A percentile compares a stretch with the other conserved stretches of the same genome.
These are phyloP conservation scores for Phasianus colchicus DNA, from an alignment of 2,113 vertebrate genomes.

Conservation along the genomic window DNA sequence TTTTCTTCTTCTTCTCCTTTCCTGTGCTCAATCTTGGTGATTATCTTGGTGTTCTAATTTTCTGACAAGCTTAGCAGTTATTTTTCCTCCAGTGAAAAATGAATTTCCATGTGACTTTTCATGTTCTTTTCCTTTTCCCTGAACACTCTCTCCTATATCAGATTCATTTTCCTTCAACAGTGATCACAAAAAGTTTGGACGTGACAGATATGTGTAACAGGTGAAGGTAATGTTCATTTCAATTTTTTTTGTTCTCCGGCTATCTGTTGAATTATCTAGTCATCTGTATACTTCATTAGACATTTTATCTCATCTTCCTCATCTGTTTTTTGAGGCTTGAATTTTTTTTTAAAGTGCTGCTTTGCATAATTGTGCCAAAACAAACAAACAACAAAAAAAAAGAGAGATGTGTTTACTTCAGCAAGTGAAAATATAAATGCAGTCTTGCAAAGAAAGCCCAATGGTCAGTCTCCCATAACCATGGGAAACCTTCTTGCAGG, in stretches of 20 bases:
- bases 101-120: conserved; percentile 22
- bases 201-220: conserved; percentile 11
- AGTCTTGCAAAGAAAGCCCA: conserved; percentile 1
- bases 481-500: not conserved
- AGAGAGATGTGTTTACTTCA: conserved; percentile 12
- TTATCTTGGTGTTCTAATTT: not conserved
- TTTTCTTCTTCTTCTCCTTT: not conserved
- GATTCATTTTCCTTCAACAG: conserved; percentile 13
- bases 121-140: conserved; percentile 22
- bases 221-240: not conserved
- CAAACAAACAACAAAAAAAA: not conserved
- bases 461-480: not conserved
- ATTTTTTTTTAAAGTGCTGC: conserved; percentile 26
- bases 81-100: conserved; percentile 28
- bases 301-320: conserved; percentile 14
- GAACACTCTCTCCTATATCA: conserved; percentile 7
- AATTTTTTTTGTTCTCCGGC: not conserved
- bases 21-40: not conserved
- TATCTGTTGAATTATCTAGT: conserved; percentile 16
- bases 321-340: conserved; percentile 18
- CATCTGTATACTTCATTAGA: not conserved
- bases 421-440: not conserved
- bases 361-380: not conserved
- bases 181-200: not conserved
- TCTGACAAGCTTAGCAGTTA: conserved; percentile 3